Base-by-base conservation (phyloP, 1,140 invertebrate genomes). In the Paracyclopina nana region DNA sequence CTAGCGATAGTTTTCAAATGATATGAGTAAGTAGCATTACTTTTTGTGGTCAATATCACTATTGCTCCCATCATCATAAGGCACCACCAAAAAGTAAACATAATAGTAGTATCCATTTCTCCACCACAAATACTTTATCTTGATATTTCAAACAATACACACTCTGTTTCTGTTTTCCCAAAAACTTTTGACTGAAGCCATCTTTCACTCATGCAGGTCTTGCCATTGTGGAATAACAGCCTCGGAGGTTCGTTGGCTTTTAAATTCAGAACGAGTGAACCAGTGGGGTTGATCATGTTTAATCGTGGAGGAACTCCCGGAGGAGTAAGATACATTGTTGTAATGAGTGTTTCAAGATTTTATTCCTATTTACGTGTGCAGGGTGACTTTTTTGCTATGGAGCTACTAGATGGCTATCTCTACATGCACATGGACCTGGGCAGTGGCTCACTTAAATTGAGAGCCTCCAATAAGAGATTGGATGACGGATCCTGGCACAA, bases 401-500 rank as follows among this genome's bases (percentile, higher is more conserved):
- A 97, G 65, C 71, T 96, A 53, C 72, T 94, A 30, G 84, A 85
- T 55, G 88, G 90, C 0, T 81, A 94, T 60, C 74, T 96, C 43
- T 92, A 85, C 62, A 73, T 94, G 12, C 80, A 94, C 55, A 67
- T 90, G 48, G 83, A 94, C 62, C 68, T 95, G 14, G 90, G 90
- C 0, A 85, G 83, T n/a, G 90, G 88, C 0, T 72, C 80, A 4
- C 73, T 83, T 1, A 80, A 86, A 59, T 76, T 90, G 11, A 73
- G 82, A 57, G 79, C 81, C 0, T 86, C 84, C 0, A 70, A 79
- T 34, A 65, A 78, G 41, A 68, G 80, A 30, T 76, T 97, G 0
- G 83, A 90, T 62, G 88, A 96, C 59, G 82, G 83, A 0, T 72
- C 75, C 25, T 91, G 87, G 82, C 92, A 97, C 61, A 79, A 85